Conservation (phyloP, 92 coral and sea anemone genomes). For the Epizoanthus illoricatus region DNA sequence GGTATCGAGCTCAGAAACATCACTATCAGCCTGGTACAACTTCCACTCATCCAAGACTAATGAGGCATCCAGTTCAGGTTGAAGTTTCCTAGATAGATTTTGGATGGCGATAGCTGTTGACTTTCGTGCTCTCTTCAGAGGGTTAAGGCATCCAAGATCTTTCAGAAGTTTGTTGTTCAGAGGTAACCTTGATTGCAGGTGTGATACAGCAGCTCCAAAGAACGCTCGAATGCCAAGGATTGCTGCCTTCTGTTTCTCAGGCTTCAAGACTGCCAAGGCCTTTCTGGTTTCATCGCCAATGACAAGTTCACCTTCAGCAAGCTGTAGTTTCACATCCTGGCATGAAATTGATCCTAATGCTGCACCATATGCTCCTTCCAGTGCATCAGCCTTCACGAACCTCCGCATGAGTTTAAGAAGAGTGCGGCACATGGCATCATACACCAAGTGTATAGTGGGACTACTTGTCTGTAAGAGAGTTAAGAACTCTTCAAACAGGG, state of each 20-base stretch:
- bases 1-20: slow-evolving; percentile 36
- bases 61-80: slow-evolving; percentile 41
- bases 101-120: slow-evolving; percentile 40
- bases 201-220: slow-evolving; percentile 45
- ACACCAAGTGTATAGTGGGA: slow-evolving; percentile 32
- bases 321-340: too few species aligned
- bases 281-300: too few species aligned
- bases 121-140: slow-evolving; percentile 42
- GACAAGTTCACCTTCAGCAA: too few species aligned
- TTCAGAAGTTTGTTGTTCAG: slow-evolving; percentile 44
- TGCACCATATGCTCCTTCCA: slow-evolving; percentile 29
- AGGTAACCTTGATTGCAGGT: slow-evolving; percentile 52
- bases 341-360: slow-evolving; percentile 9
- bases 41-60: slow-evolving; percentile 54
- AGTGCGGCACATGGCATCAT: background rate
- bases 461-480: background rate
- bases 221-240: too few species aligned
- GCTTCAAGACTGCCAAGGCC: too few species aligned
- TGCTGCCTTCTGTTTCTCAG: too few species aligned
- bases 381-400: background rate
- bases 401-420: too few species aligned
- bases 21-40: slow-evolving; percentile 42
- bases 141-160: slow-evolving; percentile 59
- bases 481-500: slow-evolving; percentile 37
- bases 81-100: slow-evolving; percentile 47